Conservation (phyloP, 2,888 invertebrate genomes). For the Dasypogon diadema region DNA sequence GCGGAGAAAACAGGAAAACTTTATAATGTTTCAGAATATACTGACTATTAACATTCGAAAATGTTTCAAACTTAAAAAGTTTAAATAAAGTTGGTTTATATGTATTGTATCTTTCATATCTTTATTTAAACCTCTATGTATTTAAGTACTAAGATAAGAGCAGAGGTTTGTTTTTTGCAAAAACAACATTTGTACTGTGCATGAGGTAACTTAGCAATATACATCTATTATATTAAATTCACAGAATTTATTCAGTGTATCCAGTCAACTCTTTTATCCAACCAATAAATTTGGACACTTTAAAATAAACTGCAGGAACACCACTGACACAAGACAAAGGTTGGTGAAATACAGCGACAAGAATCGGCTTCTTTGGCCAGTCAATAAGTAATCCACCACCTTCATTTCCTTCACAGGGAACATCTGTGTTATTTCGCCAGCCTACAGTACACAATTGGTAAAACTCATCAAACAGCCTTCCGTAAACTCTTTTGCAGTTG, state of each 20-base stretch:
- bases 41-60: too few relatives aligned
- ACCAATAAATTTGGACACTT: conserved; percentile 10
- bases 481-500: conserved; percentile 36
- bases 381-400: conserved; percentile 42
- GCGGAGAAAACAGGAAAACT: too few relatives aligned
- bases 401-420: conserved; percentile 51
- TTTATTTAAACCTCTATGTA: too few relatives aligned
- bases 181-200: too few relatives aligned
- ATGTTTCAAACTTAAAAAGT: too few relatives aligned
- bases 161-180: too few relatives aligned
- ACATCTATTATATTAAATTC: too few relatives aligned
- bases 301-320: conserved; percentile 44
- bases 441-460: conserved; percentile 47
- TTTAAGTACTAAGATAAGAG: too few relatives aligned
- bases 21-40: too few relatives aligned
- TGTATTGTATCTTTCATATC: too few relatives aligned
- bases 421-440: conserved; percentile 33
- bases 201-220: too few relatives aligned
- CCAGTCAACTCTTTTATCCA: conserved; percentile 39
- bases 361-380: conserved; percentile 39
- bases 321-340: conserved; percentile 22
- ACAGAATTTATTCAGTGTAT: not conserved
- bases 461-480: conserved; percentile 25
- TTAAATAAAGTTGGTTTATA: too few relatives aligned
- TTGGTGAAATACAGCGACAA: conserved; percentile 38